Percentiles rank a stretch among this genome's conserved stretches.
Conservation (phyloP, 2,113 vertebrate species). For the Forbesichthys papilliferus region DNA sequence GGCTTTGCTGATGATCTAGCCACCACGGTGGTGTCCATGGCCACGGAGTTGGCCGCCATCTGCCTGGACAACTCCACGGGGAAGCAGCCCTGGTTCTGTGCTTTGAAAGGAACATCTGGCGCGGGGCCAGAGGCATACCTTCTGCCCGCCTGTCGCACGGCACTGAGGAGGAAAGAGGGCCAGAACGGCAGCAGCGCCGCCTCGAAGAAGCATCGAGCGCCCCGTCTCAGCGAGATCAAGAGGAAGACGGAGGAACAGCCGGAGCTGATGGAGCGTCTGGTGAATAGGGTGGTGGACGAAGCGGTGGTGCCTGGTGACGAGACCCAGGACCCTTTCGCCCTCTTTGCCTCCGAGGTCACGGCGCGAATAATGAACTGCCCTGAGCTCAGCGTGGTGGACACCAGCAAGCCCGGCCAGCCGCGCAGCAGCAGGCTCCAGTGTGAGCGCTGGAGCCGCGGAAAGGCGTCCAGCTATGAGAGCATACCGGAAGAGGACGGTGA, state of each 20-base stretch:
- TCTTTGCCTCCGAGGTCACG: conserved; percentile 91
- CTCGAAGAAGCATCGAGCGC: conserved; percentile 89
- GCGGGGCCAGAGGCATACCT: conserved; percentile 74
- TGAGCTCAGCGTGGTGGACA: conserved; percentile 85
- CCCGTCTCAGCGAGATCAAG: conserved; percentile 96
- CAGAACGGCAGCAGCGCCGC: conserved; percentile 61
- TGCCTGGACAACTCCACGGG: conserved; percentile 94
- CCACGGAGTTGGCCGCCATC: conserved; percentile 96
- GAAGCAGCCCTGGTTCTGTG: conserved; percentile 98
- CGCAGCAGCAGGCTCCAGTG: conserved; percentile 88
- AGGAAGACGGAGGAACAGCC: conserved; percentile 96
- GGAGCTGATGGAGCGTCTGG: conserved; percentile 91
- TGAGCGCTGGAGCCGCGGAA: conserved; percentile 88
- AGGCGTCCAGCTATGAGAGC: conserved; percentile 93
- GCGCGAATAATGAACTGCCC: conserved; percentile 93
- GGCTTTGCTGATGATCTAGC: conserved; percentile 95
- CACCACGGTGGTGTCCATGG: conserved; percentile 96
- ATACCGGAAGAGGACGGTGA: conserved; percentile 90
- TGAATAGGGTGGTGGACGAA: conserved; percentile 95
- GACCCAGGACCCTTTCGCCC: conserved; percentile 82
- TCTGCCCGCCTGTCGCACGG: conserved; percentile 78
- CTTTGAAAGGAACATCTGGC: conserved; percentile 81
- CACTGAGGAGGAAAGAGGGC: conserved; percentile 86
- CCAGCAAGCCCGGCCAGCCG: conserved; percentile 85
- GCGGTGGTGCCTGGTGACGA: conserved; percentile 86